A percentile compares a stretch with the other conserved stretches of the same genome.
Evolutionary conservation across 2,888 invertebrate genomes (phyloP).

Genomic region (Helicoverpa assulta): DNA sequence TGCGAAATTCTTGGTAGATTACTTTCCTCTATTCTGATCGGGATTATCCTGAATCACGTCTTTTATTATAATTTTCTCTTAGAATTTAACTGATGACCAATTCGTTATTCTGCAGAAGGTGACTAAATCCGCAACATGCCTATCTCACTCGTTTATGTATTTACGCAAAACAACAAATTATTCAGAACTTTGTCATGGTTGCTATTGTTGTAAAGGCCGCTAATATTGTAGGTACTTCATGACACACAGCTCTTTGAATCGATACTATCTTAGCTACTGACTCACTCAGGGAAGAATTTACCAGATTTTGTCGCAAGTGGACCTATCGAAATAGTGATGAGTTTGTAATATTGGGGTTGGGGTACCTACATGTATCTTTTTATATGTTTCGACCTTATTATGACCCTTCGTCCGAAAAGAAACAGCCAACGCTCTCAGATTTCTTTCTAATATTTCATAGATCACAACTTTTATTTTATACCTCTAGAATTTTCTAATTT

Average conservation of each 20-base stretch:
- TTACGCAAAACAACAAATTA: slow-evolving; percentile 22
- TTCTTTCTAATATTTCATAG: slow-evolving; percentile 37
- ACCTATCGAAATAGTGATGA: slow-evolving; percentile 3
- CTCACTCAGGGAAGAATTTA: neutral
- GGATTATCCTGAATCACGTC: slow-evolving; percentile 24
- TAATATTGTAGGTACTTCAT: no score
- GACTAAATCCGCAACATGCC: slow-evolving; percentile 14
- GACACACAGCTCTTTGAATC: neutral
- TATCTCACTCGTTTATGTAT: slow-evolving; percentile 5
- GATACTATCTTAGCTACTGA: neutral
- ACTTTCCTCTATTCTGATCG: slow-evolving; percentile 18
- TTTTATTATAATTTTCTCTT: slow-evolving; percentile 22
- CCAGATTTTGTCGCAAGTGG: neutral
- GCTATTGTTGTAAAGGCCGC: neutral
- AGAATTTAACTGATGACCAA: slow-evolving; percentile 27
- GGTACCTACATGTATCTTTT: slow-evolving; percentile 4
- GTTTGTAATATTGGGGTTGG: neutral
- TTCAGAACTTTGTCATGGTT: slow-evolving; percentile 13
- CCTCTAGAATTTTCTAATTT: slow-evolving; percentile 32
- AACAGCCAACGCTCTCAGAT: slow-evolving; percentile 37
- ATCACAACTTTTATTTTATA: slow-evolving; percentile 50
- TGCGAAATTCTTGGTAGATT: slow-evolving; percentile 26
- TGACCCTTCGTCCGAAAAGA: slow-evolving; percentile 41
- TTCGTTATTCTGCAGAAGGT: slow-evolving; percentile 19
- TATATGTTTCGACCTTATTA: slow-evolving; percentile 14